Base-by-base conservation (phyloP, 2,888 invertebrate species). In the Abrostola triplasia region DNA sequence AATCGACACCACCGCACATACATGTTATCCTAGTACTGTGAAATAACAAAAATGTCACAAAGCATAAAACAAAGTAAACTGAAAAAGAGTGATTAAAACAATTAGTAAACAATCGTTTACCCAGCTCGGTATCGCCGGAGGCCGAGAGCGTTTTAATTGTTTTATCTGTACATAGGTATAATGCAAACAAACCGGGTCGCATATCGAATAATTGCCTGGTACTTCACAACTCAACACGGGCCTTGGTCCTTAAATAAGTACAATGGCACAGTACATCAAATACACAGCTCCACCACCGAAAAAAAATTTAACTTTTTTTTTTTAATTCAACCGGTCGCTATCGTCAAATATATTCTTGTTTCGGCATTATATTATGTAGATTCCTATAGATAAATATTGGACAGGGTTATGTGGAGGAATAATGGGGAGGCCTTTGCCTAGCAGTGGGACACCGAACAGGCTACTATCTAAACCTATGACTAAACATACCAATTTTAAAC, bases 41-140 rank as follows among this genome's bases (percentile, higher is more conserved):
- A 36, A 52, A 59, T 49, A 36, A 54, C n/a, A 40, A 67, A 48
- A 54, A 37, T 13, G 13, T 44, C 13, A 44, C 6, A 13, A 44
- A 13, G n/a, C 10, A 67, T 54, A 48, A 44, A 49, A 11, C 37
- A 24, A 65, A 72, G n/a, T 36, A 13, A 24, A 59, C 2, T 36
- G 9, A 50, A 53, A 59, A 55, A 55, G 37, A 49, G 47, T 56
- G 56, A 68, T 73, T 59, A 56, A 62, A 69, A 67, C 40, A 50
- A 54, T 54, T 9, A 48, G 42, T 58, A 62, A 61, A 68, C 52
- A 62, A 59, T 36, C 12, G 55, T 35, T 47, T 57, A 53, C 65
- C 35, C 47, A 8, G 50, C 41, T 44, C n/a, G n/a, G 9, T 52
- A 38, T 37, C 51, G 50, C 50, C 24, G 12, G 59, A 47, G 59